A percentile compares a stretch with the other conserved stretches of the same genome.
These are phyloP conservation scores for Scaptodrosophila lebanonensis DNA, from an alignment of 1,140 invertebrate species.

Conservation along the genomic window DNA sequence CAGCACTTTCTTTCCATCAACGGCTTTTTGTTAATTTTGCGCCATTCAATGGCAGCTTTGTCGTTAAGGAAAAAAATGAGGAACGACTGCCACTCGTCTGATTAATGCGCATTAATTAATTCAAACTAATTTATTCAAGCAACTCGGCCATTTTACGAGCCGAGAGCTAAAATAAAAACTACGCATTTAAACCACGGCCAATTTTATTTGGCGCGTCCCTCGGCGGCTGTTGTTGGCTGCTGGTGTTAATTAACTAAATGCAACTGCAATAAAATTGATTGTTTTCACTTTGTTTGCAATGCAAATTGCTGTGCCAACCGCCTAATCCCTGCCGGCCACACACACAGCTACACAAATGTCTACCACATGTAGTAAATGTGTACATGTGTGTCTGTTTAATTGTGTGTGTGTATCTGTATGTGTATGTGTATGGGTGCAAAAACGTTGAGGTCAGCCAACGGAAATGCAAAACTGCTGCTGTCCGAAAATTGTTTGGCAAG, in stretches of 20 bases:
- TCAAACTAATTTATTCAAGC: conserved; percentile 56
- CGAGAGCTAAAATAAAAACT: neutral
- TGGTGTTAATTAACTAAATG: conserved; percentile 76
- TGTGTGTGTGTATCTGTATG: too few relatives aligned
- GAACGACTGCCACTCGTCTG: conserved; percentile 39
- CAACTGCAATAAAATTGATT: conserved; percentile 75
- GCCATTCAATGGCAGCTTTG: conserved; percentile 39
- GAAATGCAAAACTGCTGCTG: conserved; percentile 28
- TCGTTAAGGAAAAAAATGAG: conserved; percentile 14
- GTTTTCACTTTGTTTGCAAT: conserved; percentile 75
- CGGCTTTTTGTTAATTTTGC: conserved; percentile 36
- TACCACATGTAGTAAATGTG: neutral
- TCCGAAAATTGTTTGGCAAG: conserved; percentile 58
- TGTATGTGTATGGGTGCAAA: conserved; percentile 18
- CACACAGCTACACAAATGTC: conserved; percentile 10
- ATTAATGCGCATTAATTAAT: conserved; percentile 72
- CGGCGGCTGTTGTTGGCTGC: conserved; percentile 37
- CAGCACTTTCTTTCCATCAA: too few relatives aligned
- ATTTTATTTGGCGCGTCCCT: conserved; percentile 33
- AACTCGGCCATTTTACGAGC: conserved; percentile 8
- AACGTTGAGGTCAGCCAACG: conserved; percentile 57
- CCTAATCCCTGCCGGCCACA: conserved; percentile 41
- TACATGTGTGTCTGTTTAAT: too few relatives aligned
- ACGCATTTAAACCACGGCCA: conserved; percentile 23
- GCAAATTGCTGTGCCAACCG: conserved; percentile 55